Base-by-base conservation (phyloP, 2,797 vertebrate genomes). In the Gymnocypris eckloni region DNA sequence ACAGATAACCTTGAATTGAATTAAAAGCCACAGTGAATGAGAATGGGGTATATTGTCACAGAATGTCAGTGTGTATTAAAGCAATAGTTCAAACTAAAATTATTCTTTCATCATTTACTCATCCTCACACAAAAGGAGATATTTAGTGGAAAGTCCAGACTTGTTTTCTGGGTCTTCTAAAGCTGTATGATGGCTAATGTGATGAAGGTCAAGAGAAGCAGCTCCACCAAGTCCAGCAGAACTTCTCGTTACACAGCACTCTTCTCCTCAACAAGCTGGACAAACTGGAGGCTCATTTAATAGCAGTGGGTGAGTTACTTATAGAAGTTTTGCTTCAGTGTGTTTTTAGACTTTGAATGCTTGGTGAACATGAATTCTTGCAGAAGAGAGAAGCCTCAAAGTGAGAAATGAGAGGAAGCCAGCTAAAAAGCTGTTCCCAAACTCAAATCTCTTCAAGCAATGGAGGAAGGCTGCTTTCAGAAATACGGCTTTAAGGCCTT, bases 401-500 rank as follows among this genome's bases (percentile, higher is more conserved):
- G 66, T 94, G 61, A 87, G 76, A 80, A 12, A 76, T 61, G 66
- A 82, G 0, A 94, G 95, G 86, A 95, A 95, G 86, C 93, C 92
- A 2, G 89, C 87, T 0, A 66, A 50, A 73, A 97, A 97, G 16
- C 92, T 96, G 0, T 97, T 96, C 90, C 96, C 96, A 0, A 95
- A 97, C 89, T 98, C 97, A 0, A 25, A 59, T 0, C 95, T 99
- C 45, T 99, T 99, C 90, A 92, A 85, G 3, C 94, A 93, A 71
- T 99, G 98, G 54, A 56, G 54, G 20, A 56, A 22, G 20, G 8
- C 20, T 56, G 83, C 64, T 99, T 96, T 90, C 93, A 95, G 90
- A 96, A 93, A 81, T 98, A 98, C 0, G 98, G 98, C 69, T 98
- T 99, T 93, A 99, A 99, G 0, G 96, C 95, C 59, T 98, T 97